Base-by-base conservation (phyloP, 2,797 vertebrate species). In the Gymnocypris eckloni region DNA sequence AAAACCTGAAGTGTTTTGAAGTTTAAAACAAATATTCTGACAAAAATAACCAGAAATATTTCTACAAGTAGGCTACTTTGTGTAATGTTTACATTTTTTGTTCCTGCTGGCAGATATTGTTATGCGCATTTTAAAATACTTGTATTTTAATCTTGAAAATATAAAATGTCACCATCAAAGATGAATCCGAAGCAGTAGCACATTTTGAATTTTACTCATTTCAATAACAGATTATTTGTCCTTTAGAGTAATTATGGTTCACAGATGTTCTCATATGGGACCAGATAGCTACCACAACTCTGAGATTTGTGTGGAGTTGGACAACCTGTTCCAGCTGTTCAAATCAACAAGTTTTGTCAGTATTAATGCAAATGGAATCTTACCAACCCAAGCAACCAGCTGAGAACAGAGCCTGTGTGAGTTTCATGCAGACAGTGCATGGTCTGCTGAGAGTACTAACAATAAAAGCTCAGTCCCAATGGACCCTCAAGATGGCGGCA, bases 391-490 rank as follows among this genome's bases (percentile, higher is more conserved):
- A 50, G 54, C 28, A 48, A 25, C 52, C 72, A 54, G 37, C 37
- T 4, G 64, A 61, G 72, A 64, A 66, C 72, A 78, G 75, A 69
- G 45, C 28, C 48, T 37, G 70, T 67, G 43, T 52, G 67, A 59
- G 82, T 6, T 77, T 77, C 64, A 45, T 11, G 37, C 64, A 84
- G 66, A 54, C 66, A 71, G 83, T 70, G 50, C 16, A 54, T n/a
- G 37, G 22, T 78, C 75, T 56, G 37, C 37, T 15, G 83, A 52
- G 76, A 79, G 75, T 5, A 54, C 50, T 54, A 56, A 70, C 75
- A 79, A 79, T 79, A 85, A 85, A 79, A 79, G 66, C 83, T 69
- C 48, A 54, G 50, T 84, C 83, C 83, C 76, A 59, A 1, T 12
- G 83, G 50, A 79, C 52, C 18, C 9, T 59, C 39, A 69, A 79